Conservation (phyloP, 2,113 vertebrate genomes). For the Lophius piscatorius region DNA sequence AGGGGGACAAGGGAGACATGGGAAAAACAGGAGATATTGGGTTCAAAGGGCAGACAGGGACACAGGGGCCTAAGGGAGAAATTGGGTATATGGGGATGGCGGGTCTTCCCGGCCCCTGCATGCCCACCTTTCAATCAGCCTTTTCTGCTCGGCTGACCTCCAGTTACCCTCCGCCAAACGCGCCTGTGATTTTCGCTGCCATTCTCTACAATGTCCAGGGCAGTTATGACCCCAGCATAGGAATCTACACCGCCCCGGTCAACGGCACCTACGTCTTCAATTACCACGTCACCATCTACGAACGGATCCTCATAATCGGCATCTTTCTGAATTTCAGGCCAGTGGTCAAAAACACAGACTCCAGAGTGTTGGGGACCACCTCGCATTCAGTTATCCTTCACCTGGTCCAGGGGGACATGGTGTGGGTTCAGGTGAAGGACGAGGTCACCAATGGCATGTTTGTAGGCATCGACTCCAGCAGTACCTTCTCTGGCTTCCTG, state of each 20-base stretch:
- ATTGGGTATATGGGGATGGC: conserved; percentile 54
- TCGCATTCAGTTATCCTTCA: conserved; percentile 72
- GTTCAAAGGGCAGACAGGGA: conserved; percentile 26
- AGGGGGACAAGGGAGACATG: conserved; percentile 42
- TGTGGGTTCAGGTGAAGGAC: conserved; percentile 76
- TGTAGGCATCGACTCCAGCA: conserved; percentile 52
- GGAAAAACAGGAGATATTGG: conserved; percentile 59
- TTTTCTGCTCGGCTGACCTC: conserved; percentile 60
- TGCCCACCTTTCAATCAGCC: conserved; percentile 66
- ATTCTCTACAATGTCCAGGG: conserved; percentile 60
- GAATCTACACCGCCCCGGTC: conserved; percentile 69
- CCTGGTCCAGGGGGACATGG: conserved; percentile 55
- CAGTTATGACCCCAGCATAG: conserved; percentile 54
- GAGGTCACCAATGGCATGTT: conserved; percentile 62
- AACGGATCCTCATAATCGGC: conserved; percentile 61
- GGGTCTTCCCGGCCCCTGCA: conserved; percentile 73
- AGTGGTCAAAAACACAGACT: conserved; percentile 60
- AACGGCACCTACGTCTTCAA: conserved; percentile 77
- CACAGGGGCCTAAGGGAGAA: conserved; percentile 52
- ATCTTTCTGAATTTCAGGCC: conserved; percentile 68
- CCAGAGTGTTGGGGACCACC: conserved; percentile 33
- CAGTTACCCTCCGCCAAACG: conserved; percentile 47
- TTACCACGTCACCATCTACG: conserved; percentile 57
- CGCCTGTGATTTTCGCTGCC: conserved; percentile 58
- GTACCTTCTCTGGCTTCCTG: conserved; percentile 75